Percentiles rank a stretch among this genome's conserved stretches.
Conservation (phyloP, 2,113 vertebrate species). For the Rutilus rutilus region DNA sequence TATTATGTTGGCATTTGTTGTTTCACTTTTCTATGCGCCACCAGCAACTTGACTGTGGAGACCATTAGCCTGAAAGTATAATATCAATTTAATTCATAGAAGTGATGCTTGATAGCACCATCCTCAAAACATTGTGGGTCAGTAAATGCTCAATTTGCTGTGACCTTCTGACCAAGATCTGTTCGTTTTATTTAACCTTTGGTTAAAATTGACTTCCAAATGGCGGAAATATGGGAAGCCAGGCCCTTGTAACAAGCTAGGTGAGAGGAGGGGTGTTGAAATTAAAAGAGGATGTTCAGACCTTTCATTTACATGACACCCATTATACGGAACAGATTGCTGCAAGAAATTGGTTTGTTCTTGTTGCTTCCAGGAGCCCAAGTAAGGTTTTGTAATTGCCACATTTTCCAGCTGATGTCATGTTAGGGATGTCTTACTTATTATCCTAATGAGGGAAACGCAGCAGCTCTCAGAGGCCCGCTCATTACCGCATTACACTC, state of each 20-base stretch:
- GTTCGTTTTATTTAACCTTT: constrained; percentile 26
- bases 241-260: constrained; percentile 47
- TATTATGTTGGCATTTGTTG: not conserved
- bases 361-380: constrained; percentile 84
- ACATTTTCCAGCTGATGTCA: constrained; percentile 94
- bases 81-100: not conserved
- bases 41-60: not conserved
- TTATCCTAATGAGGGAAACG: constrained; percentile 98
- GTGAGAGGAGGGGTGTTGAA: constrained; percentile 62
- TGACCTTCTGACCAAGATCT: constrained; percentile 8
- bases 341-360: constrained; percentile 84
- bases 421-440: constrained; percentile 94
- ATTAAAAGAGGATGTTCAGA: constrained; percentile 79
- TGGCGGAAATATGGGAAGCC: constrained; percentile 47
- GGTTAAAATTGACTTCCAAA: constrained; percentile 34
- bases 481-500: constrained; percentile 94
- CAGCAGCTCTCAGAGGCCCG: constrained; percentile 91
- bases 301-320: constrained; percentile 79
- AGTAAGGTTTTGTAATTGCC: constrained; percentile 94
- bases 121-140: constrained; percentile 1
- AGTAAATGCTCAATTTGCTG: constrained; percentile 2
- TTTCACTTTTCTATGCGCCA: not conserved
- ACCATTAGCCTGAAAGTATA: not conserved
- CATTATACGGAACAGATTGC: constrained; percentile 85
- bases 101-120: constrained; percentile 10